Base-by-base conservation (phyloP, 2,888 invertebrate genomes). In the Yponomeuta evonymella region DNA sequence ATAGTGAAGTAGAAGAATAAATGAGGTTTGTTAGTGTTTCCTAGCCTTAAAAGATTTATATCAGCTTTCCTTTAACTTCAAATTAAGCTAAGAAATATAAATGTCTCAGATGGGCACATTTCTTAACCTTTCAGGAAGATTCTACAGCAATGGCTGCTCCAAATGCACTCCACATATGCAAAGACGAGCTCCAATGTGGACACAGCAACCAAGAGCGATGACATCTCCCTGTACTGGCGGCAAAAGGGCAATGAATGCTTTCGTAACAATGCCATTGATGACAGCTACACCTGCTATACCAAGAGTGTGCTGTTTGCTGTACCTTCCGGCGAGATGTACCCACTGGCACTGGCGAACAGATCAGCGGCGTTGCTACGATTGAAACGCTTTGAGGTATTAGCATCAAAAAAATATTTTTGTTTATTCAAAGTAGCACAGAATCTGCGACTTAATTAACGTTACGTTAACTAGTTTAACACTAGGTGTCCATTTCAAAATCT, bases 271-370 rank as follows among this genome's bases (percentile, higher is more conserved):
- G 79, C 89, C 58, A 87, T 93, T 68, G 77, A 87, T 12, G 89
- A 91, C 5, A 94, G 94, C 77, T 87, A 94, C 71, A 81, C 88
- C 71, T 93, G 89, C 67, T 96, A 95, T 77, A 94, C 94, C 0
- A 93, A 94, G 78, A 94, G 95, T 83, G 92, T 95, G 11, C 80
- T 93, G 71, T 93, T 90, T 79, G 95, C 95, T 6, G 83, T 88
- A 15, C 89, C 89, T 58, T 83, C 90, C 48, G 93, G 93, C 67
- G 85, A 92, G 12, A 94, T 94, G 83, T 94, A 94, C 75, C 87
- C 94, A 0, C 79, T 95, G 69, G 95, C 95, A 0, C 83, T 95
- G 70, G 95, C 95, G 0, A 96, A 96, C 77, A 90, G 96, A 80
- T 95, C 96, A 12, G 95, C 95, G 29, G 93, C 94, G 10, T 87